phyloP scores from a whole-genome alignment of 2,888 invertebrate species.

The Drosophila melanosoma region DNA sequence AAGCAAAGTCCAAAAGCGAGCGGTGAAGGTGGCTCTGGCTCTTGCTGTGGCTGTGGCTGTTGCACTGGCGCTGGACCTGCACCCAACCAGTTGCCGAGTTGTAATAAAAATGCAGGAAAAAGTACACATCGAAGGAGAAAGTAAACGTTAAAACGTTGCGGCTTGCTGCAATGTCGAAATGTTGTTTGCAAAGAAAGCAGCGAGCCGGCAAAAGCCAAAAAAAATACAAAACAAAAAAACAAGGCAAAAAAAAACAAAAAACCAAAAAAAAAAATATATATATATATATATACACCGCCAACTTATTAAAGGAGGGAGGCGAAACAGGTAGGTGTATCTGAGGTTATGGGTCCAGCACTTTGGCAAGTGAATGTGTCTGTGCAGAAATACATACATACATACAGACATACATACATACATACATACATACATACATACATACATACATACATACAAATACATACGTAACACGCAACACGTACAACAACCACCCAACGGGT shows the following conservation, averaged over 20 bases:
- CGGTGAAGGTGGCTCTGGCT: slow-evolving; percentile 67
- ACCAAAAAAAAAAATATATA: slow-evolving; percentile 33
- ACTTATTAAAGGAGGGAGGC: slow-evolving; percentile 9
- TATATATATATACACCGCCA: slow-evolving; percentile 1
- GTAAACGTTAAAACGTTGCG: slow-evolving; percentile 72
- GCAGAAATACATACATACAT: slow-evolving; percentile 23
- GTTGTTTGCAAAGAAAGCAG: slow-evolving; percentile 79
- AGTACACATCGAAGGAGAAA: slow-evolving; percentile 80
- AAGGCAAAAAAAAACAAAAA: slow-evolving; percentile 57
- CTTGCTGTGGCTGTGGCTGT: slow-evolving; percentile 18
- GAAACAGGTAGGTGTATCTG: slow-evolving; percentile 24
- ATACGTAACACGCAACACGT: slow-evolving; percentile 29
- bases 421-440: background rate
- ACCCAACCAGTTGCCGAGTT: slow-evolving; percentile 61
- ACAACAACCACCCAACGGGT: slow-evolving; percentile 33
- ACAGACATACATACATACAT: too few relatives aligned
- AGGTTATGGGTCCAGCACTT: slow-evolving; percentile 35
- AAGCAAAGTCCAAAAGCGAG: slow-evolving; percentile 76
- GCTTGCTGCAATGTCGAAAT: slow-evolving; percentile 71
- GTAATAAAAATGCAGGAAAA: slow-evolving; percentile 79
- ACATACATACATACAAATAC: too few relatives aligned
- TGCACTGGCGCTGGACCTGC: slow-evolving; percentile 54
- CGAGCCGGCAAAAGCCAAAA: slow-evolving; percentile 64
- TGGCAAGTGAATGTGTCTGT: slow-evolving; percentile 49
- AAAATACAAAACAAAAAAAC: slow-evolving; percentile 22